Base-by-base conservation (phyloP, 2,888 invertebrate species). In the Bembecia ichneumoniformis region DNA sequence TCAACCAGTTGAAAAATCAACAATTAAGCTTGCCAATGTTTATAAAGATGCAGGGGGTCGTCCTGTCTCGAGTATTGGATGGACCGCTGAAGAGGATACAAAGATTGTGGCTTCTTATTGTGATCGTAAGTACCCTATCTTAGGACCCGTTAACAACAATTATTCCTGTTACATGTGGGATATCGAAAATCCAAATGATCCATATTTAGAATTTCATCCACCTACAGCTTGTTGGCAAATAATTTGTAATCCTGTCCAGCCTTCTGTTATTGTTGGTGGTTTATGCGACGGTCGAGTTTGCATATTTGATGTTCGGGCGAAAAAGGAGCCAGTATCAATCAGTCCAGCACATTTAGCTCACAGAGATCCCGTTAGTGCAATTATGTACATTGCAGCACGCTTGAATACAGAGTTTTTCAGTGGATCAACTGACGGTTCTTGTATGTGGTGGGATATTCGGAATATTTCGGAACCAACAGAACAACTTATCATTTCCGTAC, bases 261-360 rank as follows among this genome's bases (percentile, higher is more conserved):
- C 72, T 3, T 50, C 60, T 13, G 50, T 68, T 28, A 57, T 78
- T n/a, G 9, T 72, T 10, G 75, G 66, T 43, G 79, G 77, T 16
- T 58, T 78, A 7, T 63, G 69, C 51, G 70, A 77, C 57, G 78
- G 79, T 4, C 66, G 68, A 60, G 71, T 78, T 14, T 73, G 75
- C 53, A 55, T 77, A 47, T 96, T 95, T 92, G 96, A 96, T 66
- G 89, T 91, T 3, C 88, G 97, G 13, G 90, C 91, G 60, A 91
- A 93, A 35, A 88, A 90, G 46, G 89, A 91, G 66, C 93, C 95
- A 0, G 90, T 93, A 2, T 91, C 91, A 60, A 80, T 90, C 54
- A 92, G 93, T 58, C 88, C 75, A 0, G 53, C 55, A 35, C 68
- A 78, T 57, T 51, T 68, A 40, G 69, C 77, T 13, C 78, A 81